Conservation (phyloP, 2,888 invertebrate species). For the Elegia similella region DNA sequence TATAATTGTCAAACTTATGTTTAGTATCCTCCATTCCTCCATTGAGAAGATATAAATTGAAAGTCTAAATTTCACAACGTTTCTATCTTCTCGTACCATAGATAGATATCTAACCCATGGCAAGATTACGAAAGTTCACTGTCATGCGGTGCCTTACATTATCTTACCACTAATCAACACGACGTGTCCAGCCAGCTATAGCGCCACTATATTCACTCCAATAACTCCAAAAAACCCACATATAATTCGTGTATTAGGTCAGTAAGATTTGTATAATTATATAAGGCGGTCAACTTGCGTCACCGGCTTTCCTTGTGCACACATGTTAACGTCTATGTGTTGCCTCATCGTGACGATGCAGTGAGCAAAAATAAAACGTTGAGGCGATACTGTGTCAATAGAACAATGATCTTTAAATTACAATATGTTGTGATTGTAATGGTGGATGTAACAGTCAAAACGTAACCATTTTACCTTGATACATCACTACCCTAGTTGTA, state of each 20-base stretch:
- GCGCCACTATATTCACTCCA: conserved; percentile 6
- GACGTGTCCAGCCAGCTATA: conserved; percentile 8
- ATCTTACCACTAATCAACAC: neutral
- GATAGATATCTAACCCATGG: too few species aligned
- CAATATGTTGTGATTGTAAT: too few species aligned
- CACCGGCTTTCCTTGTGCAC: conserved; percentile 11
- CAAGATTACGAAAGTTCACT: neutral
- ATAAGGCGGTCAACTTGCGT: conserved; percentile 4
- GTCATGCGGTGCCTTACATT: neutral
- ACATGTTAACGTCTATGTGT: neutral
- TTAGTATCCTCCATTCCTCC: too few species aligned
- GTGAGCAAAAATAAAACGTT: neutral
- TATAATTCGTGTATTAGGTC: conserved; percentile 7
- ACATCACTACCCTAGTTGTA: too few species aligned
- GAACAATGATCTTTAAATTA: neutral
- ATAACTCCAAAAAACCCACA: conserved; percentile 2
- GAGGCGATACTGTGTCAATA: too few species aligned
- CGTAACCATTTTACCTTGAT: too few species aligned
- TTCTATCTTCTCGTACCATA: too few species aligned
- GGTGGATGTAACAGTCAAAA: too few species aligned
- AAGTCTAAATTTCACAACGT: too few species aligned
- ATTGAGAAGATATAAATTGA: too few species aligned
- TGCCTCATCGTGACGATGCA: conserved; percentile 3
- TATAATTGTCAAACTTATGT: too few species aligned
- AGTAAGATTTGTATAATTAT: neutral